Percentiles rank a stretch among this genome's conserved stretches.
Evolutionary conservation across 1,140 invertebrate genomes (phyloP).

Genomic region (Meloidogyne exigua): DNA sequence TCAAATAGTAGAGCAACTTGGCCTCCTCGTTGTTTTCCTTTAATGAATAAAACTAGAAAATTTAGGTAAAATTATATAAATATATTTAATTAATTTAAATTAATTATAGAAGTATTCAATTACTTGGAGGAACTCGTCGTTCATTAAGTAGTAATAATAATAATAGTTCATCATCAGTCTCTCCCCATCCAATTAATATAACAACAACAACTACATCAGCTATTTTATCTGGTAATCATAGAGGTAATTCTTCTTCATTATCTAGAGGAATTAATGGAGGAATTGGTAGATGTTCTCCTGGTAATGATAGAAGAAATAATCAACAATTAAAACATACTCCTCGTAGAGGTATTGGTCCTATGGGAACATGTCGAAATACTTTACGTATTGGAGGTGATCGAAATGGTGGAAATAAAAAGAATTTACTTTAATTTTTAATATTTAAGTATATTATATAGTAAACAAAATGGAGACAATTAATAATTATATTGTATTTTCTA

Average conservation of each 20-base stretch:
- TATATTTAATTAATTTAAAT: background rate
- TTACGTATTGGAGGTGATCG: background rate
- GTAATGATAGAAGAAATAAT: background rate
- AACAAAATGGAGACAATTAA: too few relatives aligned
- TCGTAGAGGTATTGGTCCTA: background rate
- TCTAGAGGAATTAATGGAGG: background rate
- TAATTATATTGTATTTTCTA: too few relatives aligned
- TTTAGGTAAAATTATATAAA: background rate
- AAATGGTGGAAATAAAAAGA: background rate
- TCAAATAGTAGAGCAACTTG: constrained; percentile 1
- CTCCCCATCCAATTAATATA: too few relatives aligned
- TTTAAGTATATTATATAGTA: too few relatives aligned
- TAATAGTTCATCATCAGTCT: background rate
- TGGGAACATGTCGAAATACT: background rate
- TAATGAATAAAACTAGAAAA: constrained; percentile 3
- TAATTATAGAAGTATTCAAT: background rate
- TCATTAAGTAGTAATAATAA: background rate
- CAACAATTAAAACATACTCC: background rate
- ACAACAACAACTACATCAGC: background rate
- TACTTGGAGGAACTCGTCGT: background rate
- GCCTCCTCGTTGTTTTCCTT: background rate
- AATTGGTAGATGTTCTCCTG: background rate
- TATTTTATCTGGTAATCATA: background rate
- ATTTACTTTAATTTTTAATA: constrained; percentile 3
- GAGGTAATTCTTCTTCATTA: background rate